Evolutionary conservation across 23 tunicate species (phyloP).

Genomic region (Ascidia mentula): DNA sequence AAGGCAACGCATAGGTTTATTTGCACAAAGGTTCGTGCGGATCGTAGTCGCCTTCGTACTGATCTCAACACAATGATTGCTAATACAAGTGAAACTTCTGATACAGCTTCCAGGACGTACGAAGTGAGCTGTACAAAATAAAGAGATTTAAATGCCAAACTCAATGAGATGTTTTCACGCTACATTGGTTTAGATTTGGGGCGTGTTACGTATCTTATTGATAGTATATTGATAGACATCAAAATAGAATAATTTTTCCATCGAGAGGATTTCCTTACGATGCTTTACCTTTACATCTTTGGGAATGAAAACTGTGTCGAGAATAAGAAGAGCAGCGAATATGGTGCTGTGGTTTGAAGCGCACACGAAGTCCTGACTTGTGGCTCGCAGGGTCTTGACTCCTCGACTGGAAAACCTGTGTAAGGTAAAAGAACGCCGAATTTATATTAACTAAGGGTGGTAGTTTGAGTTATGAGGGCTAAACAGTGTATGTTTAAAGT

Average conservation of each 20-base stretch:
- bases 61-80: conserved; percentile 3
- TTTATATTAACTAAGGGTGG: too few species aligned
- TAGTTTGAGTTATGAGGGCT: too few species aligned
- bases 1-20: conserved; percentile 21
- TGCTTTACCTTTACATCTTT: background rate
- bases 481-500: too few species aligned
- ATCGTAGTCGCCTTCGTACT: conserved; percentile 10
- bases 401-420: conserved; percentile 9
- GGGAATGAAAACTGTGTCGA: background rate
- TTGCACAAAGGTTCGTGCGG: conserved; percentile 23
- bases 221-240: too few species aligned
- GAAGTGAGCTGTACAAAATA: conserved; percentile 5
- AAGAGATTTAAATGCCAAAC: background rate
- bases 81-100: conserved; percentile 2
- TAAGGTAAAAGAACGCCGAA: too few species aligned
- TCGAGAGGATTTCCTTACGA: background rate
- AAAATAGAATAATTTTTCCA: background rate
- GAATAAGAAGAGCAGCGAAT: conserved; percentile 3
- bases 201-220: too few species aligned
- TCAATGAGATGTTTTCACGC: too few species aligned
- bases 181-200: too few species aligned
- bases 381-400: background rate
- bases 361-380: background rate
- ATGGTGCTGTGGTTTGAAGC: conserved; percentile 15
- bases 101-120: conserved; percentile 3